Evolutionary conservation across 2,797 vertebrate genomes (phyloP).

Genomic region (Triplophysa bombifrons): DNA sequence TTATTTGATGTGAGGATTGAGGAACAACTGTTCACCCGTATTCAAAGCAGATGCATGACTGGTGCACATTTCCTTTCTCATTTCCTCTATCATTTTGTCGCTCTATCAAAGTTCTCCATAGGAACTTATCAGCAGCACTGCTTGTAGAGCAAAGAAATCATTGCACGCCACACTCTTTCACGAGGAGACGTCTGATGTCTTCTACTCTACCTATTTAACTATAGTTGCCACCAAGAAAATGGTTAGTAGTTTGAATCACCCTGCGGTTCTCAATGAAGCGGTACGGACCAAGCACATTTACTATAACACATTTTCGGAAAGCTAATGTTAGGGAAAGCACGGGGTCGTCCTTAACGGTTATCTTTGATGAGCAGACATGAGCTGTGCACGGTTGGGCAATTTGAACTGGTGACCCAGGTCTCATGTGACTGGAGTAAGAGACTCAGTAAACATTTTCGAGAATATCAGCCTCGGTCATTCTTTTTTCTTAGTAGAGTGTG

Average conservation of each 20-base stretch:
- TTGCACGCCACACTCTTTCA: neutral
- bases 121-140: constrained; percentile 23
- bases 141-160: constrained; percentile 14
- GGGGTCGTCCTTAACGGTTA: neutral
- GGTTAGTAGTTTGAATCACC: too few species aligned
- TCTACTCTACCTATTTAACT: neutral
- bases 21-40: constrained; percentile 11
- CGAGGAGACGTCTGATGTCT: neutral
- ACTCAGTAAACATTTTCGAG: constrained; percentile 39
- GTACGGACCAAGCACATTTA: neutral
- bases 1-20: neutral
- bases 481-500: neutral
- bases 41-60: constrained; percentile 45
- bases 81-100: constrained; percentile 33
- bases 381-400: constrained; percentile 27
- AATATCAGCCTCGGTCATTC: neutral
- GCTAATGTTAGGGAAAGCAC: neutral
- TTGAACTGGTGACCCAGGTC: constrained; percentile 44
- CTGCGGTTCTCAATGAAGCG: neutral
- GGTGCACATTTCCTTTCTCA: constrained; percentile 32
- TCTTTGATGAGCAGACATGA: constrained; percentile 37
- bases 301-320: neutral
- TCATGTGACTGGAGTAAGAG: constrained; percentile 47
- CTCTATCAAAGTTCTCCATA: neutral
- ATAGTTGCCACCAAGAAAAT: neutral